These are phyloP conservation scores for Mythimna pallens DNA, from an alignment of 2,888 invertebrate genomes.

Conservation along the genomic window DNA sequence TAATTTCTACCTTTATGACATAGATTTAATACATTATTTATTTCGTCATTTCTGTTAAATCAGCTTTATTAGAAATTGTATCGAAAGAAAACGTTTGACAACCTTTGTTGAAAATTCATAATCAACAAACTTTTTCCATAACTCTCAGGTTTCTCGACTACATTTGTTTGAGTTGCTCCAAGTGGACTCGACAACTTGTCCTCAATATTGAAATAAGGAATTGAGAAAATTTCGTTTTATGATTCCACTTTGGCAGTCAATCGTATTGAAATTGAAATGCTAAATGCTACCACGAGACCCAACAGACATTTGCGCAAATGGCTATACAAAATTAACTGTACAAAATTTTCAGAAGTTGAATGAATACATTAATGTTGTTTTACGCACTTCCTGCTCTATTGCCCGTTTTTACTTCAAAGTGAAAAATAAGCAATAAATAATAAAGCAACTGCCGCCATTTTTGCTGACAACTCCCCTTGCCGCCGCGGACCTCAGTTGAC, in stretches of 20 bases:
- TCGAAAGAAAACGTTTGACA: conserved; percentile 57
- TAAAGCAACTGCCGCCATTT: conserved; percentile 46
- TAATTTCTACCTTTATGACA: background rate
- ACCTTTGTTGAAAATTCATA: conserved; percentile 67
- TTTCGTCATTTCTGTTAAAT: conserved; percentile 19
- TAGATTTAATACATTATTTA: conserved; percentile 12
- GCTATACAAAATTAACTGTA: too few relatives aligned
- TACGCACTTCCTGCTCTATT: conserved; percentile 23
- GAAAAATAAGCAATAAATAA: conserved; percentile 53
- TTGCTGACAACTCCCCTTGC: conserved; percentile 48
- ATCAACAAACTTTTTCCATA: conserved; percentile 77
- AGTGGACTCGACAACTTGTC: conserved; percentile 72
- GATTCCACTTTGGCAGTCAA: conserved; percentile 48
- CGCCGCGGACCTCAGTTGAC: conserved; percentile 44
- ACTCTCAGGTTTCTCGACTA: conserved; percentile 65
- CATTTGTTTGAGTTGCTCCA: conserved; percentile 74
- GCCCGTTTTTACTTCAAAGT: conserved; percentile 37
- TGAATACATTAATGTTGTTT: conserved; percentile 44
- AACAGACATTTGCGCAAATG: conserved; percentile 18
- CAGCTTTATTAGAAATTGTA: conserved; percentile 40
- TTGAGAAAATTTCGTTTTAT: conserved; percentile 55
- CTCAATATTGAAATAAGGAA: conserved; percentile 71
- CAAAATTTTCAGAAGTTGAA: conserved; percentile 40
- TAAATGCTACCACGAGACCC: conserved; percentile 35
- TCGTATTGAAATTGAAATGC: conserved; percentile 54